Conservation (phyloP, 1,140 invertebrate species). For the Drosophila sturtevanti region DNA sequence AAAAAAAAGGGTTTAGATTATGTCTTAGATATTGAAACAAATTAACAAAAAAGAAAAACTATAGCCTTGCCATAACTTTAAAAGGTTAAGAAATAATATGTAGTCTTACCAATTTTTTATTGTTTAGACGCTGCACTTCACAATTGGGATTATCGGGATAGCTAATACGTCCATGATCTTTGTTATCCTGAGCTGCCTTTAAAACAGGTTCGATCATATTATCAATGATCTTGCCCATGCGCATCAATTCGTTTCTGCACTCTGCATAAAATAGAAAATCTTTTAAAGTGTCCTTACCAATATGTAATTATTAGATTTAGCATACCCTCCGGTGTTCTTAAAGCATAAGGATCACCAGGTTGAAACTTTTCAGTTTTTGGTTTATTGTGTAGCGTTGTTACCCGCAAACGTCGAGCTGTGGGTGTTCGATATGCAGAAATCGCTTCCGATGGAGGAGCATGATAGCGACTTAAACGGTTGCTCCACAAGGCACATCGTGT, state of each 20-base stretch:
- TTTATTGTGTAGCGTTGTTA: slow-evolving; percentile 40
- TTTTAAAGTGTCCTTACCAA: no score
- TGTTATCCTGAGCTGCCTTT: slow-evolving; percentile 35
- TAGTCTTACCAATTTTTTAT: neutral
- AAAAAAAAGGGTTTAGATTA: neutral
- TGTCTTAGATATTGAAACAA: no score
- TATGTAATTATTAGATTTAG: neutral
- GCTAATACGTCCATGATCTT: slow-evolving; percentile 9
- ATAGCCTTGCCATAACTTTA: neutral
- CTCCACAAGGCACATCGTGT: slow-evolving; percentile 65
- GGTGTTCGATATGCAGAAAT: slow-evolving; percentile 68
- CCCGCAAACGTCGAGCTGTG: slow-evolving; percentile 48
- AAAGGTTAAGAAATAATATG: no score
- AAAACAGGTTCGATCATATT: slow-evolving; percentile 65
- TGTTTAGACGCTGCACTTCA: neutral
- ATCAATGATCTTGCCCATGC: slow-evolving; percentile 76
- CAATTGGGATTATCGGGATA: slow-evolving; percentile 2
- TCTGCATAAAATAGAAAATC: slow-evolving; percentile 33
- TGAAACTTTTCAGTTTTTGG: slow-evolving; percentile 47
- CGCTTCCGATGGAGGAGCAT: slow-evolving; percentile 61
- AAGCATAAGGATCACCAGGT: slow-evolving; percentile 69
- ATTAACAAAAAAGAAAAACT: neutral
- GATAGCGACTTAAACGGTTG: slow-evolving; percentile 59
- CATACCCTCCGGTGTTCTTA: slow-evolving; percentile 73
- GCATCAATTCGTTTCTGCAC: slow-evolving; percentile 71